Conservation (phyloP, 2,797 vertebrate species). For the Dallia pectoralis region DNA sequence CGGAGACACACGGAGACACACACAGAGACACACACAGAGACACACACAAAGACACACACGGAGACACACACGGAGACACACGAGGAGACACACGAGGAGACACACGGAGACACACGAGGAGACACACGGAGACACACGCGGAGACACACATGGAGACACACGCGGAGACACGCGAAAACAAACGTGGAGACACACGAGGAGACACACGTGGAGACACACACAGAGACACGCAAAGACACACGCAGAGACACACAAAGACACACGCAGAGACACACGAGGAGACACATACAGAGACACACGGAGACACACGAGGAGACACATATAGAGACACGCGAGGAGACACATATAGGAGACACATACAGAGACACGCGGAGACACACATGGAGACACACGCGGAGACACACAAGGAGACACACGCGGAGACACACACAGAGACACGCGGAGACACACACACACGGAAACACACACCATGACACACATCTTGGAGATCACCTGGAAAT, state of each 20-base stretch:
- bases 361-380: conserved; percentile 48
- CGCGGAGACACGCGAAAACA: conserved; percentile 47
- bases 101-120: conserved; percentile 42
- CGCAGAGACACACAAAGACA: not conserved
- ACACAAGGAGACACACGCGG: too few species aligned
- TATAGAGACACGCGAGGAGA: too few species aligned
- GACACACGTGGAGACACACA: too few species aligned
- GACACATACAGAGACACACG: conserved; percentile 54
- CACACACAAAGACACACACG: too few species aligned
- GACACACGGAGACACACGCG: conserved; percentile 48
- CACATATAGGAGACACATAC: conserved; percentile 56
- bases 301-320: conserved; percentile 24
- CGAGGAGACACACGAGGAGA: conserved; percentile 37
- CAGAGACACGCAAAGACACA: conserved; percentile 48
- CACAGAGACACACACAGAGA: not conserved
- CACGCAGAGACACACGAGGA: too few species aligned
- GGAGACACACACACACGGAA: conserved; percentile 31
- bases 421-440: conserved; percentile 55
- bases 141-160: conserved; percentile 42
- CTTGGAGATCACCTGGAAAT: conserved; percentile 24
- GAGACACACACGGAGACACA: conserved; percentile 53
- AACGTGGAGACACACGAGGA: conserved; percentile 5
- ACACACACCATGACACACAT: not conserved
- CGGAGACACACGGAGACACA: conserved; percentile 48
- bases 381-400: not conserved